A percentile compares a stretch with the other conserved stretches of the same genome.
Evolutionary conservation across 2,888 invertebrate genomes (phyloP).

Genomic region (Temnothorax rugatulus): DNA sequence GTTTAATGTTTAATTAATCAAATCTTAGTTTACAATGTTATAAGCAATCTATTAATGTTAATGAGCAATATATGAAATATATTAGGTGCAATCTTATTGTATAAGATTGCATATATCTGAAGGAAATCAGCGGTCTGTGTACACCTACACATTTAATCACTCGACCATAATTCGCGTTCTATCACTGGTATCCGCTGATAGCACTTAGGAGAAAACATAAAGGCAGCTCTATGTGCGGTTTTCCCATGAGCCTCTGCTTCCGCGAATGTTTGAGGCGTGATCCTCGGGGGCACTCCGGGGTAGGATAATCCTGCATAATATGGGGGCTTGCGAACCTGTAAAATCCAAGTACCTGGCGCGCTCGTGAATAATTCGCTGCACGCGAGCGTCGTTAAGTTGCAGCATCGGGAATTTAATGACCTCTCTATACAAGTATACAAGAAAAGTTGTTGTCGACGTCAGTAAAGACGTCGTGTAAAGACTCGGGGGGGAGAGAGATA

Average conservation of each 20-base stretch:
- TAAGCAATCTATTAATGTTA: neutral
- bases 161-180: conserved; percentile 36
- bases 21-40: neutral
- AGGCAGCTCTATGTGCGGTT: conserved; percentile 36
- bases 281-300: conserved; percentile 39
- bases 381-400: conserved; percentile 74
- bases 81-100: neutral
- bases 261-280: conserved; percentile 52
- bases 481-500: neutral
- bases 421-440: conserved; percentile 4
- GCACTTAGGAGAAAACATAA: conserved; percentile 54
- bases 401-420: conserved; percentile 70
- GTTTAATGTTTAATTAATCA: neutral
- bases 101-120: neutral
- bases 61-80: neutral
- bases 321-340: conserved; percentile 66
- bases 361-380: conserved; percentile 70
- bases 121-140: neutral
- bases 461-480: neutral
- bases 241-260: conserved; percentile 49
- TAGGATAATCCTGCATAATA: conserved; percentile 72
- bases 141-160: conserved; percentile 26
- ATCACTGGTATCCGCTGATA: conserved; percentile 12
- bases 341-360: conserved; percentile 67
- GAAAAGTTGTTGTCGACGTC: conserved; percentile 16